A percentile compares a stretch with the other conserved stretches of the same genome.
phyloP scores from a whole-genome alignment of 2,113 vertebrate genomes.

The Limnothrissa miodon region DNA sequence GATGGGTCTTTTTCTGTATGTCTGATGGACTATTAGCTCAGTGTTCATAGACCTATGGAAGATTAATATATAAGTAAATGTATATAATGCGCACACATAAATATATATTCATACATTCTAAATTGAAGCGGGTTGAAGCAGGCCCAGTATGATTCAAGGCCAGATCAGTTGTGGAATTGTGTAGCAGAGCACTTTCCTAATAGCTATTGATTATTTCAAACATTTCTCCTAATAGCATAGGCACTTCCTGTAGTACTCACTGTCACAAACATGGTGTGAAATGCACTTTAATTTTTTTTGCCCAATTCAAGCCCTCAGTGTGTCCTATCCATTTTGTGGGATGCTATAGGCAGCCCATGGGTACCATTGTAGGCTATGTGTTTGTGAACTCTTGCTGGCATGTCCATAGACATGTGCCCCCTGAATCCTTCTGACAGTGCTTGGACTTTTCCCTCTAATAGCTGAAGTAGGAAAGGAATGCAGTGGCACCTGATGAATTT shows the following conservation, averaged over 20 bases:
- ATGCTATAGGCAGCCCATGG: neutral
- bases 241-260: neutral
- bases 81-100: too few species aligned
- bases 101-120: too few species aligned
- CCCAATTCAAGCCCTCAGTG: too few species aligned
- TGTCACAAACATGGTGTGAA: neutral
- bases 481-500: neutral
- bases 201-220: neutral
- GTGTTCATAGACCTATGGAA: neutral
- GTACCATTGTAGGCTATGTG: neutral
- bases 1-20: too few species aligned
- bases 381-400: neutral
- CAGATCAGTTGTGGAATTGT: too few species aligned
- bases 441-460: neutral
- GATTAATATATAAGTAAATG: too few species aligned
- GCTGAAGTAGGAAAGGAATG: neutral
- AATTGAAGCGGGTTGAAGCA: too few species aligned
- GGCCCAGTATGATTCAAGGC: too few species aligned
- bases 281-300: too few species aligned
- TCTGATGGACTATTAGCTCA: too few species aligned
- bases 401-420: neutral
- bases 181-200: too few species aligned
- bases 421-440: neutral
- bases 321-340: neutral
- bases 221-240: neutral